Base-by-base conservation (phyloP, 2,113 vertebrate species). In the Siphamia tubifer region DNA sequence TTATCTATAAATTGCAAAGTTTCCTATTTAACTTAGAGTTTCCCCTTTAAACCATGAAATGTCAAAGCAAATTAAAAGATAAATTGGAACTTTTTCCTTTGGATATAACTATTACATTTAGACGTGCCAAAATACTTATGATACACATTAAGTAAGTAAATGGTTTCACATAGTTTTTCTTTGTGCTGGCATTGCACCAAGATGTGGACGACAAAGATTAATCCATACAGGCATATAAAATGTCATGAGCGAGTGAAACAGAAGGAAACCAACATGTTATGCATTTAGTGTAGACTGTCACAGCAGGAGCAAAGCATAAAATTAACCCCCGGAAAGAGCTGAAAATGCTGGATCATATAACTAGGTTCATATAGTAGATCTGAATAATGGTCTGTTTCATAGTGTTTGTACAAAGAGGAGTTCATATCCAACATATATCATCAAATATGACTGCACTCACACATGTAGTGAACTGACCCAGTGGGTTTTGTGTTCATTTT, bases 351-450 rank as follows among this genome's bases (percentile, higher is more conserved):
- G 7, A 43, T 19, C 3, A 16, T 17, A 34, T 51, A 23, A 12
- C 27, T 10, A 23, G 8, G 17, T 48, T 57, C n/a, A n/a, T n/a
- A n/a, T n/a, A 39, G 27, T 28, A 30, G 13, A 19, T 24, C 15
- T 34, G 2, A 34, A 55, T 9, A 20, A 44, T 66, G 28, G 74
- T 64, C 11, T 17, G 51, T 43, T 27, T 23, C 20, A 51, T 15
- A 20, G 39, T 27, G 27, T 27, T 16, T 52, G 36, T 31, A 30
- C 21, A 34, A 27, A 39, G 36, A 24, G 32, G 17, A 68, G 34
- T 52, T 52, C n/a, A 6, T 63, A 60, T 74, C 39, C 44, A 74
- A 27, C 35, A 66, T 40, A 10, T 43, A 30, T 74, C 57, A 35
- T 54, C 47, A 39, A 12, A 20, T 25, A n/a, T n/a, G n/a, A n/a